These are phyloP conservation scores for Oryzaephilus surinamensis DNA, from an alignment of 1,140 invertebrate genomes.

Conservation along the genomic window DNA sequence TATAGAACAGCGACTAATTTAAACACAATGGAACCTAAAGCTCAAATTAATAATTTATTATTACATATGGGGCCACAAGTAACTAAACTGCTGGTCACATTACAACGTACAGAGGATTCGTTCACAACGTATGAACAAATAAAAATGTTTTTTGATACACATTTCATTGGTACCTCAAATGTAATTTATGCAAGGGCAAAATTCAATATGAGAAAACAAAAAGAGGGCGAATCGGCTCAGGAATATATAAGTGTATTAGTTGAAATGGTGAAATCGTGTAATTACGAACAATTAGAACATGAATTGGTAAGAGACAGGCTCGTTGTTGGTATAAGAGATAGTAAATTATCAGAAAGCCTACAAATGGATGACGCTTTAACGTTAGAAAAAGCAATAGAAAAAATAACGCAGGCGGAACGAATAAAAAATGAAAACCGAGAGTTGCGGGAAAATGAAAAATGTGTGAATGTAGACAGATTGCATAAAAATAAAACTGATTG, in stretches of 20 bases:
- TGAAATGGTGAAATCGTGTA: neutral
- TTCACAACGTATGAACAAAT: too few relatives aligned
- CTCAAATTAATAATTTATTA: too few relatives aligned
- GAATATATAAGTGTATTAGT: too few relatives aligned
- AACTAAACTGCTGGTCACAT: too few relatives aligned
- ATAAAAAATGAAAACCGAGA: constrained; percentile 6
- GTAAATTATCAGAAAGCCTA: constrained; percentile 1
- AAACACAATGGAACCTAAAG: too few relatives aligned
- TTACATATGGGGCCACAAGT: too few relatives aligned
- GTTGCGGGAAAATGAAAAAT: neutral
- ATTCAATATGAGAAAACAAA: neutral
- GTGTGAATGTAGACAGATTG: neutral
- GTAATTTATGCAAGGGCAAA: neutral
- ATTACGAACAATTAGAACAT: neutral
- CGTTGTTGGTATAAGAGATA: constrained; percentile 11
- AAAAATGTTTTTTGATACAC: neutral
- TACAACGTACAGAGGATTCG: too few relatives aligned
- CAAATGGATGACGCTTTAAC: constrained; percentile 8
- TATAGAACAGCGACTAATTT: too few relatives aligned
- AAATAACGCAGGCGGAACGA: constrained; percentile 1
- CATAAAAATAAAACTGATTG: neutral
- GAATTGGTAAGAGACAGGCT: constrained; percentile 22
- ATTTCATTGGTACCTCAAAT: neutral
- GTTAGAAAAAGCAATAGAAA: constrained; percentile 6
- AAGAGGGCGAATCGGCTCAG: neutral